These are phyloP conservation scores for Cepaea hortensis DNA, from an alignment of 2,888 invertebrate genomes.

Conservation along the genomic window DNA sequence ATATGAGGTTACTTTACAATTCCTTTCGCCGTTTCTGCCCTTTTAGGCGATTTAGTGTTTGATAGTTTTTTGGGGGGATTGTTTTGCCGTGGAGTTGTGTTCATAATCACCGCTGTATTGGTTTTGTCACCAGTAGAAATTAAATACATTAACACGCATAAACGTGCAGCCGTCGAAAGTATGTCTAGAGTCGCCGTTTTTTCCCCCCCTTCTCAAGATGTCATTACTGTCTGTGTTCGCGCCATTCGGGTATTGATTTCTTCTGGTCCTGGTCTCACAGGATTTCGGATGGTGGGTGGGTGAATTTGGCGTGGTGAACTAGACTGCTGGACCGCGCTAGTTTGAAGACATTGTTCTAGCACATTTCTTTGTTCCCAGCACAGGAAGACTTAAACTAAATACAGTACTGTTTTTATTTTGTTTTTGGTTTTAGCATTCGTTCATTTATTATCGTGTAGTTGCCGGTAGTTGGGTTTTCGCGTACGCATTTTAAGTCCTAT, in stretches of 20 bases:
- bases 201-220: not conserved
- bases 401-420: too few relatives aligned
- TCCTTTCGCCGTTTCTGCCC: not conserved
- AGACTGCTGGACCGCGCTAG: constrained; percentile 23
- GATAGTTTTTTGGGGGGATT: too few relatives aligned
- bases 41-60: not conserved
- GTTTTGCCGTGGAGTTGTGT: too few relatives aligned
- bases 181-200: not conserved
- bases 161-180: not conserved
- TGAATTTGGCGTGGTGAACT: not conserved
- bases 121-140: too few relatives aligned
- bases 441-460: too few relatives aligned
- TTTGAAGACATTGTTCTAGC: constrained; percentile 30
- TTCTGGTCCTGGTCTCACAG: constrained; percentile 22
- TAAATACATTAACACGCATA: too few relatives aligned
- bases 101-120: too few relatives aligned
- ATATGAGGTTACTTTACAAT: not conserved
- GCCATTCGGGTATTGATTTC: constrained; percentile 32
- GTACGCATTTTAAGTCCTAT: too few relatives aligned
- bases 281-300: constrained; percentile 12
- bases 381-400: too few relatives aligned
- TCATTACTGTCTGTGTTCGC: not conserved
- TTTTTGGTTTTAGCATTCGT: too few relatives aligned
- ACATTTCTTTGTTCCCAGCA: too few relatives aligned
- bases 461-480: too few relatives aligned